Conservation (phyloP, 2,113 vertebrate species). For the Tetrao urogallus region DNA sequence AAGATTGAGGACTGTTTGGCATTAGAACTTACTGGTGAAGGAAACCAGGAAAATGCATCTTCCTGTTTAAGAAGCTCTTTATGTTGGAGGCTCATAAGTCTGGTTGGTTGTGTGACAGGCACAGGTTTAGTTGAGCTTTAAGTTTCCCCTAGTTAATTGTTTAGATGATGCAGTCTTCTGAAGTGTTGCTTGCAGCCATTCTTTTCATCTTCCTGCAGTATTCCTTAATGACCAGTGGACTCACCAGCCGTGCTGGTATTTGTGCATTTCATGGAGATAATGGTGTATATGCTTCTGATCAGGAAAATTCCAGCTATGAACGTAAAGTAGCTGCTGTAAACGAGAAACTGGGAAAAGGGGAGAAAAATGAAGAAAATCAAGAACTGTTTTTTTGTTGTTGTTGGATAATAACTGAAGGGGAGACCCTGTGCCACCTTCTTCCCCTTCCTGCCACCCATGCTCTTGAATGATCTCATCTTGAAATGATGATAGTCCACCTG, state of each 20-base stretch:
- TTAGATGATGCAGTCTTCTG: not conserved
- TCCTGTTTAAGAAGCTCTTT: not conserved
- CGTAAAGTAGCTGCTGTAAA: slow-evolving; percentile 89
- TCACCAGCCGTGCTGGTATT: not conserved
- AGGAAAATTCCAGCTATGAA: slow-evolving; percentile 85
- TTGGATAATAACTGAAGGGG: not conserved
- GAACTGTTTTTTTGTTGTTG: not conserved
- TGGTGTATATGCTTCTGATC: slow-evolving; percentile 78
- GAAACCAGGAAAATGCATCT: not conserved
- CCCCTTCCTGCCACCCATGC: not conserved
- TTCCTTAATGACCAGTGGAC: not conserved
- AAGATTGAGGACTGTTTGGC: not conserved
- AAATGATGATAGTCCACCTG: not conserved
- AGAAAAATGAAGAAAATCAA: not conserved
- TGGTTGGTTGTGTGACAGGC: no score
- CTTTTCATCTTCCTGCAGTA: not conserved
- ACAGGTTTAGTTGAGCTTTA: accelerated
- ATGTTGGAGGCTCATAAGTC: not conserved
- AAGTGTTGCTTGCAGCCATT: not conserved
- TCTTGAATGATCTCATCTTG: not conserved
- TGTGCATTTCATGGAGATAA: slow-evolving; percentile 55
- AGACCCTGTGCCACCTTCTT: not conserved
- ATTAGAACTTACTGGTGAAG: not conserved
- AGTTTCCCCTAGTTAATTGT: not conserved
- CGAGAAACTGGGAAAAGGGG: slow-evolving; percentile 83